These are phyloP conservation scores for Helicoverpa armigera DNA, from an alignment of 1,140 invertebrate species.

Conservation along the genomic window DNA sequence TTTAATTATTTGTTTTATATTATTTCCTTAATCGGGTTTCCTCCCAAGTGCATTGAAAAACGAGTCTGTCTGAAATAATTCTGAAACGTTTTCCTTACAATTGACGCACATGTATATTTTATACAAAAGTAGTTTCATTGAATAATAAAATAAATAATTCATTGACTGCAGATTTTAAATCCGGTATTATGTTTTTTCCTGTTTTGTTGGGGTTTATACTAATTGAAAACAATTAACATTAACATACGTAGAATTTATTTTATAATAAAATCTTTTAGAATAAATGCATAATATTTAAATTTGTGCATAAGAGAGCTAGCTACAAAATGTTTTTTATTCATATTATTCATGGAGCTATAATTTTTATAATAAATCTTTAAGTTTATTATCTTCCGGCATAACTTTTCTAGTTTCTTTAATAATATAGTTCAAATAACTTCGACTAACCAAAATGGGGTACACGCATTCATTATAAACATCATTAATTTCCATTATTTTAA, in stretches of 20 bases:
- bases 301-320: too few relatives aligned
- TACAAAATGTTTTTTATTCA: too few relatives aligned
- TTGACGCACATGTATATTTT: not conserved
- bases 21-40: not conserved
- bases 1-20: not conserved
- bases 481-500: not conserved
- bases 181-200: conserved; percentile 10
- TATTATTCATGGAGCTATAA: too few relatives aligned
- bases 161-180: not conserved
- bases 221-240: not conserved
- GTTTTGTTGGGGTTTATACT: not conserved
- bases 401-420: not conserved
- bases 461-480: not conserved
- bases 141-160: conserved; percentile 12
- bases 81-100: not conserved
- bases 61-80: not conserved
- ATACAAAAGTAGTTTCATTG: not conserved
- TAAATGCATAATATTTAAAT: too few relatives aligned
- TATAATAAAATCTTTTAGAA: not conserved
- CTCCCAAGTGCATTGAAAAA: not conserved
- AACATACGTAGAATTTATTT: not conserved
- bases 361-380: too few relatives aligned
- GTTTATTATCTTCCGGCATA: too few relatives aligned
- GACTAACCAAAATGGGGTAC: conserved; percentile 4
- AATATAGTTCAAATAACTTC: conserved; percentile 9